phyloP scores from a whole-genome alignment of 2,888 invertebrate genomes.

The Eristalis arbustorum region DNA sequence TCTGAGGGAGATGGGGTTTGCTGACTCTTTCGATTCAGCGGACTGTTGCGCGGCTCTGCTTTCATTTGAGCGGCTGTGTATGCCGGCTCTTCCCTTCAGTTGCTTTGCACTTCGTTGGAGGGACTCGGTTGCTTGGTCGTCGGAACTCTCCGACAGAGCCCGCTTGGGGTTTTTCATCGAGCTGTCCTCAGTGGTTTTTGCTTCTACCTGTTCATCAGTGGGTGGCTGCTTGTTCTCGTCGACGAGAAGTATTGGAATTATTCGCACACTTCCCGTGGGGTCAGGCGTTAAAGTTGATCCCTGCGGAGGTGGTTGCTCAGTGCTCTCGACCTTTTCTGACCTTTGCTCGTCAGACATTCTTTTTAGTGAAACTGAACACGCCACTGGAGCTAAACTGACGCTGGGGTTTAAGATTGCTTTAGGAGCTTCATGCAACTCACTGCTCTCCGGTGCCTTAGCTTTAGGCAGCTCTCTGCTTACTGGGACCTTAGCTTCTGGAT shows the following conservation, averaged over 20 bases:
- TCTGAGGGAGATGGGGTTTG: background rate
- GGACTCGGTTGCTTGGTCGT: slow-evolving; percentile 11
- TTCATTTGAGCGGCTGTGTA: slow-evolving; percentile 18
- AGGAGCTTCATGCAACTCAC: background rate
- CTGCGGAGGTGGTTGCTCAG: background rate
- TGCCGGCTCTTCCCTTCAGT: slow-evolving; percentile 25
- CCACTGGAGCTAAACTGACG: background rate
- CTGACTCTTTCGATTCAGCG: slow-evolving; percentile 43
- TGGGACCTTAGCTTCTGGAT: too few relatives aligned
- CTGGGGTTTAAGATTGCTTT: background rate
- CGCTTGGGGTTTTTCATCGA: background rate
- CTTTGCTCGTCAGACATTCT: background rate
- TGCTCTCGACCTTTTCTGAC: background rate
- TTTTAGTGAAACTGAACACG: background rate
- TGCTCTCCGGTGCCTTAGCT: too few relatives aligned
- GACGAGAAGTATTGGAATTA: background rate
- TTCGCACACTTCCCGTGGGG: background rate
- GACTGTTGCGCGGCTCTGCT: background rate
- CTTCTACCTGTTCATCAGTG: background rate
- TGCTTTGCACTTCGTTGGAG: background rate
- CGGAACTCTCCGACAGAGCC: slow-evolving; percentile 32
- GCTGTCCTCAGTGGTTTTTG: background rate
- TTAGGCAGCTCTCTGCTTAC: background rate
- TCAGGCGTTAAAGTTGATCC: background rate
- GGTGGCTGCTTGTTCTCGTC: background rate